Percentiles rank a stretch among this genome's conserved stretches.
phyloP scores from a whole-genome alignment of 1,140 invertebrate species.

The Trichonephila clavipes region DNA sequence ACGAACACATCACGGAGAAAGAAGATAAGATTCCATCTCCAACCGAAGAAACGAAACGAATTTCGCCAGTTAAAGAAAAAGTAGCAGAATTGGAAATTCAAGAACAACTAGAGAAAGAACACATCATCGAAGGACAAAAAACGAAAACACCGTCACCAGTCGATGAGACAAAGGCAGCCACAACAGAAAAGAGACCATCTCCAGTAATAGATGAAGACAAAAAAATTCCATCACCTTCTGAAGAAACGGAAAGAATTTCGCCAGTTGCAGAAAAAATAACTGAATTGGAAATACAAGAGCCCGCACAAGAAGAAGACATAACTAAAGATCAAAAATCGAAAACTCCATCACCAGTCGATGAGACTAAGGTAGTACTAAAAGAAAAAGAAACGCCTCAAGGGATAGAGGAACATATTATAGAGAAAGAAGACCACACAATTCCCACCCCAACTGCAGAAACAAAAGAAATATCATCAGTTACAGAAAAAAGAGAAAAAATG shows the following conservation, averaged over 20 bases:
- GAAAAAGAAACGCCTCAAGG: neutral
- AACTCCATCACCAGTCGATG: neutral
- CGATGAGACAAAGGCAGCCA: no score
- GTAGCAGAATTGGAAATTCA: neutral
- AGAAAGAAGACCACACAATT: neutral
- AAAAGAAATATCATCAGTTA: no score
- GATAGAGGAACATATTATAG: neutral
- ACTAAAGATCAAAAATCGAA: neutral
- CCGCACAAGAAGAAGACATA: neutral
- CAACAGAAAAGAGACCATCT: neutral
- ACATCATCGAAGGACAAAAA: neutral
- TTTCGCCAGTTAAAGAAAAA: no score
- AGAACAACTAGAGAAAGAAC: no score
- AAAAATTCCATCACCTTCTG: neutral
- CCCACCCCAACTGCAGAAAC: neutral
- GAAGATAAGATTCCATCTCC: no score
- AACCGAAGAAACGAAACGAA: no score
- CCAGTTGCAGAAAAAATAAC: neutral
- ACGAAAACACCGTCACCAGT: neutral
- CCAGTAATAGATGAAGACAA: neutral
- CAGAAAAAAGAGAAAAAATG: neutral
- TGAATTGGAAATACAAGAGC: no score
- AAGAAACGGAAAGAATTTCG: neutral
- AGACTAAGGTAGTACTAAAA: neutral
- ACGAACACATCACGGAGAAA: no score